These are phyloP conservation scores for Ataeniobius toweri DNA, from an alignment of 2,797 vertebrate genomes.

Conservation along the genomic window DNA sequence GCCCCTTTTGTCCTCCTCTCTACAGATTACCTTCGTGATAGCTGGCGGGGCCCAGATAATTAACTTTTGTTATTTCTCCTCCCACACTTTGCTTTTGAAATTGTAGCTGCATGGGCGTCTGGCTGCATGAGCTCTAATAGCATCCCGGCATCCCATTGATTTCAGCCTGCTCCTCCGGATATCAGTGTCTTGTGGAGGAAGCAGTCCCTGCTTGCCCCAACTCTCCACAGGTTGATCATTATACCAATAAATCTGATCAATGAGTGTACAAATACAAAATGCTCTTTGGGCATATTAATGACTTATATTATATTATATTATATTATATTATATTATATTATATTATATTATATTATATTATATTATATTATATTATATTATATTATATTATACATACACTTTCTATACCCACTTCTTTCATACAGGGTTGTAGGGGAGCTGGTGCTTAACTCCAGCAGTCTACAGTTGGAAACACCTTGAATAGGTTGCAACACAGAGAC, in stretches of 20 bases:
- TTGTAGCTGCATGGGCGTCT: conserved; percentile 43
- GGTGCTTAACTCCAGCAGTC: too few species aligned
- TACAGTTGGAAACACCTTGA: too few species aligned
- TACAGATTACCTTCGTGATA: conserved; percentile 59
- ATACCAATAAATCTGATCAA: conserved; percentile 27
- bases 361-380: neutral
- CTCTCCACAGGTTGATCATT: conserved; percentile 46
- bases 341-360: conserved; percentile 6
- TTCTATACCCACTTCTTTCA: too few species aligned
- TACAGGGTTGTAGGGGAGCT: too few species aligned
- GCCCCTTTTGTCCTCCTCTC: conserved; percentile 39
- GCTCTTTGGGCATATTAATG: conserved; percentile 24
- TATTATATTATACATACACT: neutral
- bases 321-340: too few species aligned
- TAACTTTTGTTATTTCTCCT: conserved; percentile 73
- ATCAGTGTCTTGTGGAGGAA: conserved; percentile 42
- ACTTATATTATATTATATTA: conserved; percentile 17
- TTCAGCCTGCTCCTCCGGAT: conserved; percentile 57
- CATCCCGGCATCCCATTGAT: conserved; percentile 66
- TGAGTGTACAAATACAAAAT: conserved; percentile 20
- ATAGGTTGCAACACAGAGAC: too few species aligned
- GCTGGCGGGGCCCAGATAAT: conserved; percentile 67
- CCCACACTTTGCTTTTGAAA: conserved; percentile 74
- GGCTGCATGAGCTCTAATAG: conserved; percentile 58
- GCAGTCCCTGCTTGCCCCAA: conserved; percentile 20